These are phyloP conservation scores for Enteromius trimaculatus DNA, from an alignment of 2,797 vertebrate species.

Conservation along the genomic window DNA sequence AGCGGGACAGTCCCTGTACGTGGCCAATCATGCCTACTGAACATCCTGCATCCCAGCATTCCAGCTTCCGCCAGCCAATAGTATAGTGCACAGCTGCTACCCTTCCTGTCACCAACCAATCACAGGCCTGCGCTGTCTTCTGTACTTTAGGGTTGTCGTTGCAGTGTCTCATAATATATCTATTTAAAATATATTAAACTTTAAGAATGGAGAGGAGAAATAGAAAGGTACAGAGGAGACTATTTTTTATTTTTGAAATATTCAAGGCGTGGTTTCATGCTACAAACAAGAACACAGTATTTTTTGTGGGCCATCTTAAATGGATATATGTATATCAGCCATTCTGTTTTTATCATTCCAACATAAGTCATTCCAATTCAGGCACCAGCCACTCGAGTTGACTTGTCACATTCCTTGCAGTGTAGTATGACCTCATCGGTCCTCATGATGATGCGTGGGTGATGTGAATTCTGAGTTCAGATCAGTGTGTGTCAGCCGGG, in stretches of 20 bases:
- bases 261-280: constrained; percentile 6
- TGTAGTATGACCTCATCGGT: constrained; percentile 55
- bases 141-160: constrained; percentile 76
- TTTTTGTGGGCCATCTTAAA: constrained; percentile 30
- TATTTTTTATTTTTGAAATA: background rate
- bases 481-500: constrained; percentile 1
- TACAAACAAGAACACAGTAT: constrained; percentile 27
- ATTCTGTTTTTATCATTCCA: background rate
- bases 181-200: constrained; percentile 64
- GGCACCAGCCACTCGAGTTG: constrained; percentile 13
- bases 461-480: background rate
- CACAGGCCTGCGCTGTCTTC: constrained; percentile 81
- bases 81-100: constrained; percentile 77
- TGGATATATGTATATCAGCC: background rate
- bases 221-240: background rate
- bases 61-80: constrained; percentile 69
- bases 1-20: constrained; percentile 88
- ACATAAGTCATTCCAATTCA: constrained; percentile 18
- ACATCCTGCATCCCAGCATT: constrained; percentile 63
- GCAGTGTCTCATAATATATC: constrained; percentile 65
- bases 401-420: constrained; percentile 67
- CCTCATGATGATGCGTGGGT: constrained; percentile 24
- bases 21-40: constrained; percentile 96
- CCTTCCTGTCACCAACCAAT: constrained; percentile 72
- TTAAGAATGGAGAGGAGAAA: background rate